These are phyloP conservation scores for Notothenia coriiceps DNA, from an alignment of 2,113 vertebrate genomes.

Conservation along the genomic window DNA sequence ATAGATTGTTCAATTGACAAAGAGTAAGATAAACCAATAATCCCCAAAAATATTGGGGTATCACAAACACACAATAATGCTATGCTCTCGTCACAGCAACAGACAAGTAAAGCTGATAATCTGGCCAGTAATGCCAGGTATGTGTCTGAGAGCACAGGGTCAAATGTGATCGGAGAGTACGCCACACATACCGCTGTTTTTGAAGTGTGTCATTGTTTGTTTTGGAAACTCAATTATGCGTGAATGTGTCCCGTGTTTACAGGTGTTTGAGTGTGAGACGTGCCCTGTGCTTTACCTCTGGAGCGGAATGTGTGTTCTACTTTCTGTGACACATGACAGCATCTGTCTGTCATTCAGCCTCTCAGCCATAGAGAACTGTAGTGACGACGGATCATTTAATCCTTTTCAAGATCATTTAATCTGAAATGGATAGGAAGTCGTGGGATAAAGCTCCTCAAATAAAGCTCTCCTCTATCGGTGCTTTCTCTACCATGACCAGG, in stretches of 20 bases:
- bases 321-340: slow-evolving; percentile 36
- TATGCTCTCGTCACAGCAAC: slow-evolving; percentile 44
- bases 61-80: slow-evolving; percentile 23
- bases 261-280: slow-evolving; percentile 21
- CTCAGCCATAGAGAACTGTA: not conserved
- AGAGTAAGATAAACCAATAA: not conserved
- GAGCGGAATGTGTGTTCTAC: slow-evolving; percentile 64
- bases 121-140: slow-evolving; percentile 62
- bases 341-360: slow-evolving; percentile 23
- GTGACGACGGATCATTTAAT: slow-evolving; percentile 15
- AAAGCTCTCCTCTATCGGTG: slow-evolving; percentile 10
- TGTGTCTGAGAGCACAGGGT: slow-evolving; percentile 73
- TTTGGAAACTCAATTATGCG: slow-evolving; percentile 68
- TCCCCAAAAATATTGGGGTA: not conserved
- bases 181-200: slow-evolving; percentile 49
- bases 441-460: slow-evolving; percentile 7
- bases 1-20: not conserved
- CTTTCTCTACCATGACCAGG: slow-evolving; percentile 11
- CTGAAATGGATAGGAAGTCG: slow-evolving; percentile 11
- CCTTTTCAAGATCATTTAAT: slow-evolving; percentile 5
- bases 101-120: slow-evolving; percentile 18
- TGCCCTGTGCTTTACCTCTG: slow-evolving; percentile 62
- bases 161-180: too few relatives aligned
- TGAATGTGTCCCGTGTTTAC: slow-evolving; percentile 20
- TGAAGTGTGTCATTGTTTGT: slow-evolving; percentile 76